Evolutionary conservation across 2,797 vertebrate genomes (phyloP), one percentile per base, ranked within the genome.

Genomic region (Scleropages formosus): DNA sequence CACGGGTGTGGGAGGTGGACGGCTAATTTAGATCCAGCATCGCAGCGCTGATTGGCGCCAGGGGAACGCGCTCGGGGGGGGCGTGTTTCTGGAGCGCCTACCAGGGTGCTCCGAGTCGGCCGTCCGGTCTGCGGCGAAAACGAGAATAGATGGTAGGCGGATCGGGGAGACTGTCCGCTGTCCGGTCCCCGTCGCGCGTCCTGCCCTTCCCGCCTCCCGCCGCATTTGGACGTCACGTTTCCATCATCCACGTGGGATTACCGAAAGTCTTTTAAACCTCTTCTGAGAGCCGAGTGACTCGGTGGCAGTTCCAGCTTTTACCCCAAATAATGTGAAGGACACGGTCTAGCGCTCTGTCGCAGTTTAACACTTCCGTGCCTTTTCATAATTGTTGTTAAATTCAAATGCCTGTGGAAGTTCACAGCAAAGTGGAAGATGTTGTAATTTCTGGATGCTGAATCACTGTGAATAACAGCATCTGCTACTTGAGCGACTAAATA

Each of bases 11-110:
- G 44, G 56, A 59, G 39, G 16, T 39, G 62, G 51, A 62, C 59
- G 74, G 44, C 63, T 71, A 71, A 44, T 76, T 72, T 63, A 44
- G 75, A 22, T 39, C 44, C 13, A 16, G 15, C 12, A 15, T 24
- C 18, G 49, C 26, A 16, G 49, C 18, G 49, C 24, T 58, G 68
- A 27, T 18, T 61, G 60, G 67, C 9, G 24, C n/a, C 46, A 51
- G 61, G 27, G 0, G 39, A 22, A 44, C n/a, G n/a, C n/a, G n/a
- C n/a, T n/a, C n/a, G 56, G n/a, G 31, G 63, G 11, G 27, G 3
- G 12, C 18, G 10, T 24, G 10, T 46, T 71, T 64, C 67, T 61
- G 58, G 24, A 63, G 44, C 56, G 39, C 10, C 46, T 47, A 12
- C 27, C 20, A 49, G 20, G 49, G 39, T 60, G 60, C 61, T 0